Base-by-base conservation (phyloP, 1,140 invertebrate genomes). In the Varroa destructor region DNA sequence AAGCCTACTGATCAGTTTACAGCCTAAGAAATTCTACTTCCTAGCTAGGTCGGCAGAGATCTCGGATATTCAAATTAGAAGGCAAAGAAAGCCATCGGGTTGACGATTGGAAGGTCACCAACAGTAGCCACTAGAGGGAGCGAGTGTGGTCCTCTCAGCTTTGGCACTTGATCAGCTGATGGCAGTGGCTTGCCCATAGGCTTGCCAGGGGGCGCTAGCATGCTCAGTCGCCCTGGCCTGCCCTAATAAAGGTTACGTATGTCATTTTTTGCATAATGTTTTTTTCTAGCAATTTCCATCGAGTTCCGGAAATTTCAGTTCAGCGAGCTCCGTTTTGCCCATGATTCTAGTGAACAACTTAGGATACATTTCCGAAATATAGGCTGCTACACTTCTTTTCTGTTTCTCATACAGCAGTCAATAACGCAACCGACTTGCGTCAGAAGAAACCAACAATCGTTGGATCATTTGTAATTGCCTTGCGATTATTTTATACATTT, bases 241-340 rank as follows among this genome's bases (percentile, higher is more conserved):
- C 61, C 61, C 61, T 43, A 40, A 46, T 37, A 67, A 67, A 67
- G 61, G 61, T 67, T 67, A 12, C 40, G 40, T 67, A 67, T 67
- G 61, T 67, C 61, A 67, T 46, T 67, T 46, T 5, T 12, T 40
- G 40, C 61, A 67, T 2, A 36, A 42, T 12, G 46, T 40, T 67
- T 46, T 67, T 58, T 46, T 12, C 40, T 37, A 67, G 61, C 14
- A 67, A 40, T 12, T 36, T 43, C 14, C 61, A 40, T 14, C 2
- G 61, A 40, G 46, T 43, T 14, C 14, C 36, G 57, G 42, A 12
- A 12, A 58, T 14, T 25, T 25, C 3, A 58, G 40, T 1, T 67
- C 1, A 4, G 12, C 2, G 40, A 14, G 14, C 61, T 14, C 1
- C 36, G 40, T 25, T 25, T 25, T 25, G 25, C 61, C 4, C 12